Conservation (phyloP, 2,888 invertebrate species). For the Lochmaea capreae region DNA sequence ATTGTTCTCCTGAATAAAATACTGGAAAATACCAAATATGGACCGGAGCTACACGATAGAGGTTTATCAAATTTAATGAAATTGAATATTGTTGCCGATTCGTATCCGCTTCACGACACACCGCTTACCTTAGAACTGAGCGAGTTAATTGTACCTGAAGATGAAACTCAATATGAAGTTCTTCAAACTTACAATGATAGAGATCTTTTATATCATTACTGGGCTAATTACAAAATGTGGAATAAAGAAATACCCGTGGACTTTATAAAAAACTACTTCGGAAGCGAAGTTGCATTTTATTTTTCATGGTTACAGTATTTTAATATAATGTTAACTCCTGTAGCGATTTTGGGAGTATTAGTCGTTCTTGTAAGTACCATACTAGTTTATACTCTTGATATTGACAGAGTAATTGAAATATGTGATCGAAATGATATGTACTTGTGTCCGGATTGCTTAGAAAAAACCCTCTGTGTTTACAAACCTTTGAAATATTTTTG, state of each 20-base stretch:
- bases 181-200: conserved; percentile 10
- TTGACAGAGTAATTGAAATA: conserved; percentile 47
- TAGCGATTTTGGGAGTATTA: conserved; percentile 63
- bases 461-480: conserved; percentile 65
- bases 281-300: conserved; percentile 69
- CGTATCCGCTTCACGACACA: conserved; percentile 63
- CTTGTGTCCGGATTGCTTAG: conserved; percentile 72
- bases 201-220: conserved; percentile 49
- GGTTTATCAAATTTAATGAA: conserved; percentile 57
- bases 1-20: conserved; percentile 58
- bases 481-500: conserved; percentile 69
- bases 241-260: conserved; percentile 73
- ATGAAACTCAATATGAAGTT: background rate
- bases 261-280: conserved; percentile 70
- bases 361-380: conserved; percentile 34
- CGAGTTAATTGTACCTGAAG: conserved; percentile 2
- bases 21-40: conserved; percentile 56
- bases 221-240: conserved; percentile 46
- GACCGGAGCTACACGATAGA: conserved; percentile 50
- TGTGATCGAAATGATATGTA: conserved; percentile 57
- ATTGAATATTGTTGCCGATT: conserved; percentile 53
- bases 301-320: conserved; percentile 71
- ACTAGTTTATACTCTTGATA: background rate
- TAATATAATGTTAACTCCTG: conserved; percentile 67
- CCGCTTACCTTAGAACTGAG: conserved; percentile 37